Percentiles rank a stretch among this genome's conserved stretches.
phyloP scores from a whole-genome alignment of 2,113 vertebrate genomes.

The Mobula hypostoma region DNA sequence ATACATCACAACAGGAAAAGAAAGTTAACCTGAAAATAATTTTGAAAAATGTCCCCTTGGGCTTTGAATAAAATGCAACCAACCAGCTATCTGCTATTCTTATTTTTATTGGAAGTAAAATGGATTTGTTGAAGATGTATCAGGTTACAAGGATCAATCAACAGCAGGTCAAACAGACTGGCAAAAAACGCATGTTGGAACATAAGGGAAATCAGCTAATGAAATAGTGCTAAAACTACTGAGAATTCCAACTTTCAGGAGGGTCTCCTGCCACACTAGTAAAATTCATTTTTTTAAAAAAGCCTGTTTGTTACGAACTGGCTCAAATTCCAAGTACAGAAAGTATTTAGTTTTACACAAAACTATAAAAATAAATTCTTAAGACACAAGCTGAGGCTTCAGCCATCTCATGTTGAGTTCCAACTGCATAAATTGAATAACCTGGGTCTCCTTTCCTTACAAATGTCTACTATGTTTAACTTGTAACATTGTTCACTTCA shows the following conservation, averaged over 20 bases:
- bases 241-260: slow-evolving; percentile 51
- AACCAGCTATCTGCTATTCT: slow-evolving; percentile 50
- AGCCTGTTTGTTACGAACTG: slow-evolving; percentile 41
- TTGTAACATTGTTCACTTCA: slow-evolving; percentile 13
- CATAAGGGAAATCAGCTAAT: slow-evolving; percentile 49
- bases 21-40: slow-evolving; percentile 39
- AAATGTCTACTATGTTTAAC: background rate
- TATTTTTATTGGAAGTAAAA: slow-evolving; percentile 57
- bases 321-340: slow-evolving; percentile 42
- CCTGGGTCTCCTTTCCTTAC: slow-evolving; percentile 15
- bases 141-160: slow-evolving; percentile 57
- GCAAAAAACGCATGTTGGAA: slow-evolving; percentile 30
- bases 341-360: slow-evolving; percentile 36
- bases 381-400: slow-evolving; percentile 31
- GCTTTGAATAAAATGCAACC: slow-evolving; percentile 51
- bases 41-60: slow-evolving; percentile 48
- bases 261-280: slow-evolving; percentile 47
- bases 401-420: slow-evolving; percentile 28
- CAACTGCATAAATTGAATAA: slow-evolving; percentile 25
- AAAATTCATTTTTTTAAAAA: slow-evolving; percentile 50
- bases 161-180: slow-evolving; percentile 50
- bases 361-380: slow-evolving; percentile 34
- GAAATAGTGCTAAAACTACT: slow-evolving; percentile 47
- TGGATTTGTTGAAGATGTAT: slow-evolving; percentile 55
- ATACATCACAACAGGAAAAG: background rate